phyloP scores from a whole-genome alignment of 2,888 invertebrate species.

The Spodoptera littoralis region DNA sequence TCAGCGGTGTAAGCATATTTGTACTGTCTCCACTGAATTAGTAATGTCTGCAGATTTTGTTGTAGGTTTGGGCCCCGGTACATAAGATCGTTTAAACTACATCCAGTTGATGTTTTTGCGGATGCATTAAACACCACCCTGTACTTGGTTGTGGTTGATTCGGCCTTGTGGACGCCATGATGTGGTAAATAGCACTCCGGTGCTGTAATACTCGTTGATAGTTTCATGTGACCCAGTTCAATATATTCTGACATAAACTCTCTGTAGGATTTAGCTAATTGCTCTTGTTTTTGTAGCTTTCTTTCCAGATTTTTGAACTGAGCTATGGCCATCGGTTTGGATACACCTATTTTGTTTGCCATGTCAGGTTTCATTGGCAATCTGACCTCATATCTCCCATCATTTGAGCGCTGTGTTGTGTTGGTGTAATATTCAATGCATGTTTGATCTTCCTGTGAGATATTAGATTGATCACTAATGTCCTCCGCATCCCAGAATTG shows the following conservation, averaged over 20 bases:
- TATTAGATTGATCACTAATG: no score
- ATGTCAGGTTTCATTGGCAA: not conserved
- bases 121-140: no score
- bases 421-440: not conserved
- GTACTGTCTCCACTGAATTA: conserved; percentile 35
- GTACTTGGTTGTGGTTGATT: not conserved
- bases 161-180: not conserved
- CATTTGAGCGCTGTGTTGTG: not conserved
- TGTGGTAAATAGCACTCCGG: conserved; percentile 8
- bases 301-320: conserved; percentile 1
- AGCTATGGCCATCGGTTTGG: conserved; percentile 5
- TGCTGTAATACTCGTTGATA: not conserved
- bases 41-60: not conserved
- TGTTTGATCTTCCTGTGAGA: no score
- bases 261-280: not conserved
- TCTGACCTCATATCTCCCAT: not conserved
- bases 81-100: not conserved
- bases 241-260: conserved; percentile 3
- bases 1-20: conserved; percentile 30
- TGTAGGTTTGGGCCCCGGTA: not conserved
- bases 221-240: conserved; percentile 8
- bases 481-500: no score
- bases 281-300: not conserved
- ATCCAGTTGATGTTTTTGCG: not conserved
- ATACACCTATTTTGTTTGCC: not conserved